Conservation (phyloP, 1,140 invertebrate genomes). For the Physella acuta region DNA sequence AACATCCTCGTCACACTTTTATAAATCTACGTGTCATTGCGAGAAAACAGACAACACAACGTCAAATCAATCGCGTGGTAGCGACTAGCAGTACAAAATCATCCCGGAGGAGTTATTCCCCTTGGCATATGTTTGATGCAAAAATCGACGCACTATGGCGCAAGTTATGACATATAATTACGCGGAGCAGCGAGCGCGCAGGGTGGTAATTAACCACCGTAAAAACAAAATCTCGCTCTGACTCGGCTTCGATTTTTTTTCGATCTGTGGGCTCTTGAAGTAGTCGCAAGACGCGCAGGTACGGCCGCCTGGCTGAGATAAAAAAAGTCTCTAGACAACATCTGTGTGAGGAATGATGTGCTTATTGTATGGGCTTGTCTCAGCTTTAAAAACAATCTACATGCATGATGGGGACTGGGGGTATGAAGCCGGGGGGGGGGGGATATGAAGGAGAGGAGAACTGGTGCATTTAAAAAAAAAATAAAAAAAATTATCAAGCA, state of each 20-base stretch:
- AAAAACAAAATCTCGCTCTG: slow-evolving; percentile 5
- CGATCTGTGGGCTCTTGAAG: no score
- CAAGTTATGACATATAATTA: background rate
- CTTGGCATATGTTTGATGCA: background rate
- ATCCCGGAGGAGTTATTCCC: no score
- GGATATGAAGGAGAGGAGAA: background rate
- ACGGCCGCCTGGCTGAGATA: background rate
- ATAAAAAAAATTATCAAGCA: background rate
- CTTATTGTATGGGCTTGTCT: no score
- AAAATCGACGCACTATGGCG: background rate
- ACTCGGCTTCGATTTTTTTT: background rate
- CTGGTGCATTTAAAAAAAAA: background rate
- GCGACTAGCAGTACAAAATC: no score
- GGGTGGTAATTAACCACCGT: background rate
- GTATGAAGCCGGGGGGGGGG: slow-evolving; percentile 1
- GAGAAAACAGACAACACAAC: no score
- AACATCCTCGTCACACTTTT: no score
- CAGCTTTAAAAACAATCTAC: no score
- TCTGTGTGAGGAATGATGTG: no score
- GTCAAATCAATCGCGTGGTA: no score
- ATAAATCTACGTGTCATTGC: no score
- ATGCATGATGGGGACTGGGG: no score
- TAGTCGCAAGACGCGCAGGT: background rate
- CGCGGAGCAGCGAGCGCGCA: background rate
- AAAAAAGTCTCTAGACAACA: background rate